Conservation (phyloP, 2,113 vertebrate species). For the Baryphthengus martii region DNA sequence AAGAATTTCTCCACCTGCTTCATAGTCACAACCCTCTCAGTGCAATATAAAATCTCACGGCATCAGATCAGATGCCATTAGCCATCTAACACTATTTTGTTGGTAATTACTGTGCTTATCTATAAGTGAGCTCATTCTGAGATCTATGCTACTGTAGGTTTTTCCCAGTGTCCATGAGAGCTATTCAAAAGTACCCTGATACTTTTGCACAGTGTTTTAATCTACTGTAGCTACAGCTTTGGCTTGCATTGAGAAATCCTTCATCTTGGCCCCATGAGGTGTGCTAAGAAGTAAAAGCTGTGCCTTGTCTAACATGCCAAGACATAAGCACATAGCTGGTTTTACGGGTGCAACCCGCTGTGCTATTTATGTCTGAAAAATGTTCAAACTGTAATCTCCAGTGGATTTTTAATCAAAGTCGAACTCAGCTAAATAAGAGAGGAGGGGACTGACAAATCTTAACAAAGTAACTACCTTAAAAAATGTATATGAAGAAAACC, state of each 20-base stretch:
- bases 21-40: neutral
- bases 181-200: neutral
- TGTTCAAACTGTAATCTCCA: neutral
- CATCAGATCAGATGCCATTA: neutral
- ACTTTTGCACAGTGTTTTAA: neutral
- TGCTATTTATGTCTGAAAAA: slow-evolving; percentile 22
- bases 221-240: neutral
- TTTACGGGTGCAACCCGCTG: slow-evolving; percentile 42
- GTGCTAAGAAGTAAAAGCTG: slow-evolving; percentile 38
- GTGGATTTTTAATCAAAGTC: slow-evolving; percentile 28
- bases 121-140: neutral
- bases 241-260: neutral
- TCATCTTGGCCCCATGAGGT: slow-evolving; percentile 21
- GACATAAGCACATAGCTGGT: neutral
- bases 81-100: neutral
- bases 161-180: neutral
- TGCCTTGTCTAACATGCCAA: slow-evolving; percentile 19
- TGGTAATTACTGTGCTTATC: neutral
- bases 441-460: neutral
- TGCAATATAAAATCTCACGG: neutral
- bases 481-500: neutral
- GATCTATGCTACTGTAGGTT: neutral
- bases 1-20: neutral
- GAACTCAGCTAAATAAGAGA: neutral
- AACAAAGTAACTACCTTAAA: neutral